Evolutionary conservation across 1,140 invertebrate species (phyloP), one percentile per base, ranked within the genome.

Genomic region (Pseudomyrmex flavicornis): DNA sequence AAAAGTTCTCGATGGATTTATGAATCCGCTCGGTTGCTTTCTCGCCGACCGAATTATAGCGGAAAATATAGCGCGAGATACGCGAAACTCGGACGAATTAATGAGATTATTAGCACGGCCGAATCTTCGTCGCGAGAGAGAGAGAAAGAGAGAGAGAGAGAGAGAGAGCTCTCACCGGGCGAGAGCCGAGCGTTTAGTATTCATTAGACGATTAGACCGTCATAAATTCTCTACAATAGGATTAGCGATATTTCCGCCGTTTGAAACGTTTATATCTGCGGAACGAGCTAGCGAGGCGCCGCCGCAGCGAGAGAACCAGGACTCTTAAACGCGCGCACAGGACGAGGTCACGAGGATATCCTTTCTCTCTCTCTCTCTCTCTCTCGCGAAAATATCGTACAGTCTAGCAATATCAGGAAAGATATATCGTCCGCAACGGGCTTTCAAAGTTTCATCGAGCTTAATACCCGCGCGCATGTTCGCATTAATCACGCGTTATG

Each of bases 191-290:
- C 54, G 54, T 80, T 80, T 80, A 80, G 76, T 80, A 80, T 80
- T 80, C 66, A 80, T 80, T 80, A 80, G 76, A 80, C 54, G 66
- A 80, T 80, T 80, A 72, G 76, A 80, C 76, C 66, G 66, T 72
- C 76, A 80, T 80, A 80, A 80, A 80, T 80, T 72, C 54, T 80
- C 76, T 80, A 80, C 76, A 80, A 80, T 80, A 80, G 76, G 76
- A 80, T 80, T 80, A 80, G 66, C 66, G 54, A 80, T 80, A 80
- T 80, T 61, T 54, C 22, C 54, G 66, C 76, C 66, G 66, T 80
- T 80, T 80, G 66, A 80, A 80, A 80, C 66, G 66, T 80, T 80
- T 80, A 80, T 80, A 80, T 80, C 76, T 72, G 56, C 54, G 15
- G 20, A 79, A 26, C 65, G 63, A 79, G 50, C 15, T 52, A 44